Conservation (phyloP, 2,113 vertebrate species). For the Scopus umbretta region DNA sequence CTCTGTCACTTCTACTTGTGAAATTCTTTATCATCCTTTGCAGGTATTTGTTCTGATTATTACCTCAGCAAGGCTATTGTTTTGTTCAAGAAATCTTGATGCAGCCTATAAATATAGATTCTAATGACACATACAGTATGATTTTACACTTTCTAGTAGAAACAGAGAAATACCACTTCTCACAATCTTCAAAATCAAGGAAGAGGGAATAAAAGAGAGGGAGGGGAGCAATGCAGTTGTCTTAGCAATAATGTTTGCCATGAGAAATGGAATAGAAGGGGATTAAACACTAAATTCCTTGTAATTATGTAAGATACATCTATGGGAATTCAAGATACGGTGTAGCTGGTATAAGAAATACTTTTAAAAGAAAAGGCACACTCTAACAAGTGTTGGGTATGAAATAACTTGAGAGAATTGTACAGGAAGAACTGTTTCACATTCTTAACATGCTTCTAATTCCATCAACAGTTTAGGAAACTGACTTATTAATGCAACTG, state of each 20-base stretch:
- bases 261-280: background rate
- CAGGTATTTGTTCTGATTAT: slow-evolving; percentile 76
- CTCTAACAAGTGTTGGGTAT: background rate
- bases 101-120: background rate
- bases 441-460: slow-evolving; percentile 5
- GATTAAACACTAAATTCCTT: background rate
- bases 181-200: background rate
- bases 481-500: background rate
- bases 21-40: slow-evolving; percentile 97
- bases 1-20: slow-evolving; percentile 87
- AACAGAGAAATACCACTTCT: background rate
- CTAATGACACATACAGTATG: background rate
- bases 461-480: background rate
- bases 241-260: background rate
- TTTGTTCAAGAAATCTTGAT: background rate
- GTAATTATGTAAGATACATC: background rate
- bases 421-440: background rate
- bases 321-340: background rate
- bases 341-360: background rate
- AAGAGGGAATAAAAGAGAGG: background rate
- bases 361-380: background rate
- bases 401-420: background rate
- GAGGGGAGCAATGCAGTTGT: background rate
- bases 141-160: background rate
- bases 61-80: background rate